Evolutionary conservation across 2,113 vertebrate species (phyloP), one percentile per base, ranked within the genome.

Genomic region (Prionailurus viverrinus): DNA sequence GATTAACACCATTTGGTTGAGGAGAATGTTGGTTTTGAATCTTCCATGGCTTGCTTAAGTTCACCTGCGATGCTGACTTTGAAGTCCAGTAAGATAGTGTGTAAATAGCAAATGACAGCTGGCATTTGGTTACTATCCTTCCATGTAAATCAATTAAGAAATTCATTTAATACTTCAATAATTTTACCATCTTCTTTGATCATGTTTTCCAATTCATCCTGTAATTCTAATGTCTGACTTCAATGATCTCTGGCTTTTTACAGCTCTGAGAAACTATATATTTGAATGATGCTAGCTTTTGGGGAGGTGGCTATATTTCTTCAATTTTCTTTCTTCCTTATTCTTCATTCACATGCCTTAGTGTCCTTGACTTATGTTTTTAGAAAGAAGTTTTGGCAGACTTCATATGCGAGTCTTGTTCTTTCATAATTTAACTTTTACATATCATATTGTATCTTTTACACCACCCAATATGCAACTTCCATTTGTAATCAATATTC

Each of bases 91-190:
- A 97, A 65, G 69, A 93, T 83, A 63, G 92, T 97, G 25, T 92
- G 53, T 94, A 98, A 98, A 97, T 85, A 96, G 92, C 76, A 97
- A 85, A 74, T 94, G 93, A 95, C 33, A 97, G 74, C 65, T 86
- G 95, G 5, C 63, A 79, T 45, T 5, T 90, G 63, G 76, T 79
- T 87, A 95, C 48, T 66, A 86, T 92, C 61, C 51, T 89, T 94
- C 79, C 93, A 92, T 93, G 31, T 94, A 96, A 97, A 98, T 94
- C 41, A 68, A 91, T 97, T 98, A 98, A 94, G 86, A 98, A 98
- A 98, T 96, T 97, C 8, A 96, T 97, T 97, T 97, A 98, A 97
- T 97, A 97, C 19, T 95, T 96, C 86, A 97, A 95, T 74, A 97
- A 93, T 95, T 97, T 94, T 76, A 89, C 85, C 89, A 74, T 85